A percentile compares a stretch with the other conserved stretches of the same genome.
phyloP scores from a whole-genome alignment of 2,888 invertebrate species.

The Tuta absoluta region DNA sequence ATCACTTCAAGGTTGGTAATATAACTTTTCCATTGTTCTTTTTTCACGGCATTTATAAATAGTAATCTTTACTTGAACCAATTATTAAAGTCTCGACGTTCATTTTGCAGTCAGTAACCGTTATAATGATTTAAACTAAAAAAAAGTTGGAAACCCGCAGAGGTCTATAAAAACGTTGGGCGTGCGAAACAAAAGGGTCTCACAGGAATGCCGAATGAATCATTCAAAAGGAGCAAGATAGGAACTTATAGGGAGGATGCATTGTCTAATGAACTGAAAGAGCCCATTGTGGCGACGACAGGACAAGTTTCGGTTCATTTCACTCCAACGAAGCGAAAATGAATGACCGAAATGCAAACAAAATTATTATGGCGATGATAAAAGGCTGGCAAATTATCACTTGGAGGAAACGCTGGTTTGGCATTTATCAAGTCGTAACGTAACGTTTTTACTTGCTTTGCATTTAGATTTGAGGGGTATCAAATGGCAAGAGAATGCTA shows the following conservation, averaged over 20 bases:
- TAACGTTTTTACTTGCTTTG: constrained; percentile 16
- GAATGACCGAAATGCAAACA: constrained; percentile 18
- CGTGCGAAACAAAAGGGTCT: constrained; percentile 22
- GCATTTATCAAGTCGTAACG: constrained; percentile 23
- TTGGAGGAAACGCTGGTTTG: constrained; percentile 20
- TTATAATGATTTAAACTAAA: too few relatives aligned
- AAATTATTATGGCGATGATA: constrained; percentile 14
- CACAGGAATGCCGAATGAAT: constrained; percentile 17
- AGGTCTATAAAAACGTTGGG: constrained; percentile 4
- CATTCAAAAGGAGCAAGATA: constrained; percentile 21
- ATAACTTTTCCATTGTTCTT: too few relatives aligned
- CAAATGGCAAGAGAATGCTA: constrained; percentile 34
- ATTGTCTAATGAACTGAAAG: constrained; percentile 45
- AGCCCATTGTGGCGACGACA: constrained; percentile 18
- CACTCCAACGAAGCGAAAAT: constrained; percentile 24
- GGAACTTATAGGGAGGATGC: constrained; percentile 29
- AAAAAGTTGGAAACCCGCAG: neutral
- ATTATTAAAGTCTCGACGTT: too few relatives aligned
- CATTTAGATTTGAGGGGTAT: constrained; percentile 31
- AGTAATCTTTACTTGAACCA: too few relatives aligned
- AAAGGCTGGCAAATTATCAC: constrained; percentile 21
- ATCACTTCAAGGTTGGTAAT: too few relatives aligned
- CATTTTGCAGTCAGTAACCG: too few relatives aligned
- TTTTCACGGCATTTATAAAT: too few relatives aligned
- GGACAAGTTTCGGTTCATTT: constrained; percentile 30